Evolutionary conservation across 2,797 vertebrate genomes (phyloP), one percentile per base, ranked within the genome.

Genomic region (Xiphophorus birchmanni): DNA sequence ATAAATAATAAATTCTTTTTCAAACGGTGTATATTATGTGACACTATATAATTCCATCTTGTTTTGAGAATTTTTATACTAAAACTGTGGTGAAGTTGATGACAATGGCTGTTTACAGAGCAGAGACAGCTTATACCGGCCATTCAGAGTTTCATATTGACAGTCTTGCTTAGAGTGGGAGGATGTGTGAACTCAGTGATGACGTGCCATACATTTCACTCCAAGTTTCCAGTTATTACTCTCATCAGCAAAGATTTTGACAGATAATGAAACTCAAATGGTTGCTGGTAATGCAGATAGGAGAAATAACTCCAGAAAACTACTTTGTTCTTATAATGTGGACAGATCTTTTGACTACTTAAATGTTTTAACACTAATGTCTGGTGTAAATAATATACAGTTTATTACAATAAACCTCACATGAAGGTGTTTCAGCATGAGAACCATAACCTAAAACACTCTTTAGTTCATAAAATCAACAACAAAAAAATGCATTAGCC

Each of bases 111-210:
- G 35, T 2, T 32, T 17, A 17, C 45, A 72, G 35, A 42, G 4
- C 4, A 40, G 5, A 17, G 23, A 44, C 29, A 40, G 29, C 2
- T 60, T 29, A 58, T 56, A n/a, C 32, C 7, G 17, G 15, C 15
- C 65, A 52, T 9, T 69, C 5, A 7, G 2, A 77, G 52, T 79
- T 83, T 79, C 81, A 83, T 2, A 5, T 37, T 79, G 77, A 79
- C 73, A 60, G 2, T 37, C 21, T 13, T 4, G 18, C 29, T 65
- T 54, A 35, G 17, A 12, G 77, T 76, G 77, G 74, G 77, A 44
- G 37, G 73, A 45, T 32, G 10, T 73, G 13, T 37, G 65, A 0
- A 7, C 40, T 37, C 32, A 52, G 9, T 52, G 18, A 50, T 42
- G 18, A 15, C 17, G 29, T 40, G 13, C 11, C 35, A 11, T 23